Evolutionary conservation across 2,888 invertebrate species (phyloP), one percentile per base, ranked within the genome.

Genomic region (Brachyptera risi): DNA sequence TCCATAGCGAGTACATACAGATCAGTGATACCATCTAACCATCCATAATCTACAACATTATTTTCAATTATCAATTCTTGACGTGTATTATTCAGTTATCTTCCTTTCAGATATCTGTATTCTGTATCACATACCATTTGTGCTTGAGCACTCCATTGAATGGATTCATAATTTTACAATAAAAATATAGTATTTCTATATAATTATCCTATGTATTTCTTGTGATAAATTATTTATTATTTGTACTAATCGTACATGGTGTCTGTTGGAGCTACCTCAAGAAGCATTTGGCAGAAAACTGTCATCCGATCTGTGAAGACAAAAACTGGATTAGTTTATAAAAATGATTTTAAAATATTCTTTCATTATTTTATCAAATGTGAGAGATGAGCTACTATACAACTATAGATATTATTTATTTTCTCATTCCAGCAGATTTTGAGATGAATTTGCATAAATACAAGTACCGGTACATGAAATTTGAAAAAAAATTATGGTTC

Each of bases 221-320:
- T 11, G 31, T 31, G 31, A 31, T 31, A 31, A 5, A 31, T 5
- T 7, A 11, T 7, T 5, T n/a, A 11, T 44, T 15, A 19, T 21
- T 44, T 44, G 19, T 19, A 23, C 54, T 83, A 85, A 73, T 85
- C 85, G 72, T 83, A 84, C 78, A 85, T 87, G 66, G 87, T 85
- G 69, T 90, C 87, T 63, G 93, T 93, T 70, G 94, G 93, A 70
- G 92, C 93, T 73, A 94, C 93, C 77, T 94, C 92, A 74, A 94
- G 80, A 72, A 89, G 80, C 82, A 92, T 86, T 81, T 94, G 94
- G 73, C 92, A 83, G 79, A 92, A 92, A 71, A 91, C 86, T 68
- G 93, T 94, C 68, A 93, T 84, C 75, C 88, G 89, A 78, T 90
- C 94, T 94, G 83, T 21, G 80, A 80, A 65, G n/a, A n/a, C n/a